Evolutionary conservation across 1,140 invertebrate species (phyloP), one percentile per base, ranked within the genome.

Genomic region (Drosophila sp.): DNA sequence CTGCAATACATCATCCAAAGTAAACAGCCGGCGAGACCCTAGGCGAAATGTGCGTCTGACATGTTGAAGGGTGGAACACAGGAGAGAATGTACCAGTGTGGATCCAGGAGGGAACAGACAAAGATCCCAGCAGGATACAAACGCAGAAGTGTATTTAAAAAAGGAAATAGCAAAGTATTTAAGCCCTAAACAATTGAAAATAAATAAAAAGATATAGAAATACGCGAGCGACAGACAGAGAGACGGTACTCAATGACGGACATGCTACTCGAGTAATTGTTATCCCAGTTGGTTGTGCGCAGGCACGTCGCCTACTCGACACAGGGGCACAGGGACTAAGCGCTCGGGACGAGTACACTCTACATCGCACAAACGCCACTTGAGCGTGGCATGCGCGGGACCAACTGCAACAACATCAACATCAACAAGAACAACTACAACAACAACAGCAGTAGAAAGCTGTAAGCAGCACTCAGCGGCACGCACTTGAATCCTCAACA

Each of bases 1-100:
- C 82, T 87, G 81, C 81, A 87, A 86, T 86, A 82, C 82, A 86
- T 86, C 81, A 86, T 86, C 75, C 56, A 78, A 78, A 86, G 82
- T 87, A 86, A 86, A 87, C 82, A 78, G 73, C 53, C 53, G 62
- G 53, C 45, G 54, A 18, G 21, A 53, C 36, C 58, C 29, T 25
- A 51, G 72, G 43, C 64, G 6, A 79, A 79, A 62, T 79, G 59
- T 87, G 81, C 59, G 63, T 69, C 66, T 87, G 78, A 82, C 81
- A 87, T 75, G 57, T 72, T 81, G 54, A 48, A 78, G 62, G 65
- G 72, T 50, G 54, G 14, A 38, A 11, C 18, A 29, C 27, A 9
- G 38, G 53, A 4, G 32, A 34, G 18, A 7, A 34, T 14, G 16
- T 16, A 21, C 45, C 29, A 32, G 13, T 13, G 46, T 45, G 46